Conservation (phyloP, 2,797 vertebrate genomes). For the Mormyrops attenuatus region DNA sequence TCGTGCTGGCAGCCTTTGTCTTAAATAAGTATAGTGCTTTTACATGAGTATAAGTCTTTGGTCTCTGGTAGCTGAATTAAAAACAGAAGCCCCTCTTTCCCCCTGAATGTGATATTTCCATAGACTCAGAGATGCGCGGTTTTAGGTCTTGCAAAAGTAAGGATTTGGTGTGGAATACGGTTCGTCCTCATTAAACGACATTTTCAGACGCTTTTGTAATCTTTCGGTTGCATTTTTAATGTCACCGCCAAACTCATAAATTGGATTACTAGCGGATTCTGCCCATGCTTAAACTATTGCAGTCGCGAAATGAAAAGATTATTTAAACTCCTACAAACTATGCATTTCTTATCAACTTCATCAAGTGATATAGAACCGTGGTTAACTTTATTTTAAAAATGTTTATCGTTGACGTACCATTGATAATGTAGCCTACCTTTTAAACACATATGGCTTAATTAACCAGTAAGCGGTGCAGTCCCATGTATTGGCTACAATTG, state of each 20-base stretch:
- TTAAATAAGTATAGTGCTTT: not conserved
- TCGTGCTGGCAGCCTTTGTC: not conserved
- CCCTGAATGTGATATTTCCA: not conserved
- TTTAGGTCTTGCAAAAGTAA: not conserved
- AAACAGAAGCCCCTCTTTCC: not conserved
- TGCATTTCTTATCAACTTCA: not conserved
- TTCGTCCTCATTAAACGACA: not conserved
- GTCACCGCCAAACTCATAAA: not conserved
- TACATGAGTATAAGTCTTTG: not conserved
- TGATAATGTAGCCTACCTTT: not conserved
- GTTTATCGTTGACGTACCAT: not conserved
- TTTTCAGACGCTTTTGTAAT: not conserved
- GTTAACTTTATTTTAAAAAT: not conserved
- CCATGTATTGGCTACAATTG: not conserved
- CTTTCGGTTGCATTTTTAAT: not conserved
- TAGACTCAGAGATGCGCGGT: constrained; percentile 8
- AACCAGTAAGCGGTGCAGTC: not conserved
- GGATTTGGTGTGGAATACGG: not conserved
- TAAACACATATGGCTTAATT: not conserved
- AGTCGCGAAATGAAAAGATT: not conserved
- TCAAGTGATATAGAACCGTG: not conserved
- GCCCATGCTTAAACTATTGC: not conserved
- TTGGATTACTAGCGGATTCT: not conserved
- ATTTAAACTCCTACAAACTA: not conserved
- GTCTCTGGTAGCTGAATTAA: not conserved